These are phyloP conservation scores for Fistularia tabacaria DNA, from an alignment of 2,797 vertebrate genomes.

Conservation along the genomic window DNA sequence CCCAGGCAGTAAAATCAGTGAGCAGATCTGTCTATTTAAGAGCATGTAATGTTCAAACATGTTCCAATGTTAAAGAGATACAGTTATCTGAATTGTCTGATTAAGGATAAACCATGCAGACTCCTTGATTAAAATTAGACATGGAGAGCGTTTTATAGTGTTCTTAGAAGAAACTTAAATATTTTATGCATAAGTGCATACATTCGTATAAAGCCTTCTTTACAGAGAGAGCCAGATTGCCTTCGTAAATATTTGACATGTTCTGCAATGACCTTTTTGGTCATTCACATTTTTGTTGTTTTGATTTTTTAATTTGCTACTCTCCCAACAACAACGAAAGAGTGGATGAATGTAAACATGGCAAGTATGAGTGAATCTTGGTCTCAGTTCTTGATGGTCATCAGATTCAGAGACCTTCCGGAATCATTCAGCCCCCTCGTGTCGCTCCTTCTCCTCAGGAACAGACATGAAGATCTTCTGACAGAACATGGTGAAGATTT, in stretches of 20 bases:
- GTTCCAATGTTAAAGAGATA: slow-evolving; percentile 10
- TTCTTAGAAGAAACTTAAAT: slow-evolving; percentile 1
- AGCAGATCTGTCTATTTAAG: neutral
- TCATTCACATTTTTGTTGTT: neutral
- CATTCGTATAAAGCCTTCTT: slow-evolving; percentile 11
- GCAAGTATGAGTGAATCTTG: slow-evolving; percentile 19
- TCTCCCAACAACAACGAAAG: slow-evolving; percentile 19
- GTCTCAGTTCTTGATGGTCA: slow-evolving; percentile 6
- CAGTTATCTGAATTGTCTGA: neutral
- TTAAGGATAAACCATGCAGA: too few relatives aligned
- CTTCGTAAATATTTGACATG: slow-evolving; percentile 1
- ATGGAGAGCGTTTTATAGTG: slow-evolving; percentile 4
- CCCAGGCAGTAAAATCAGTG: slow-evolving; percentile 1
- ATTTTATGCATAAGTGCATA: slow-evolving; percentile 8
- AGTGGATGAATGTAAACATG: slow-evolving; percentile 41
- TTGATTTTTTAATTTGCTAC: neutral
- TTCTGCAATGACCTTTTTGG: slow-evolving; percentile 7
- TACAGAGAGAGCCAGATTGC: neutral
- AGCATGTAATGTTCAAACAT: slow-evolving; percentile 12
- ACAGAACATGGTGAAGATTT: slow-evolving; percentile 77
- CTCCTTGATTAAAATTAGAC: too few relatives aligned
- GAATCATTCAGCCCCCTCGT: slow-evolving; percentile 38
- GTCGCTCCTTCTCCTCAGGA: slow-evolving; percentile 65
- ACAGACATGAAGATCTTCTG: slow-evolving; percentile 79
- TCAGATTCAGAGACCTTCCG: slow-evolving; percentile 3